Evolutionary conservation across 2,113 vertebrate species (phyloP), one percentile per base, ranked within the genome.

Genomic region (Peromyscus polionotus): DNA sequence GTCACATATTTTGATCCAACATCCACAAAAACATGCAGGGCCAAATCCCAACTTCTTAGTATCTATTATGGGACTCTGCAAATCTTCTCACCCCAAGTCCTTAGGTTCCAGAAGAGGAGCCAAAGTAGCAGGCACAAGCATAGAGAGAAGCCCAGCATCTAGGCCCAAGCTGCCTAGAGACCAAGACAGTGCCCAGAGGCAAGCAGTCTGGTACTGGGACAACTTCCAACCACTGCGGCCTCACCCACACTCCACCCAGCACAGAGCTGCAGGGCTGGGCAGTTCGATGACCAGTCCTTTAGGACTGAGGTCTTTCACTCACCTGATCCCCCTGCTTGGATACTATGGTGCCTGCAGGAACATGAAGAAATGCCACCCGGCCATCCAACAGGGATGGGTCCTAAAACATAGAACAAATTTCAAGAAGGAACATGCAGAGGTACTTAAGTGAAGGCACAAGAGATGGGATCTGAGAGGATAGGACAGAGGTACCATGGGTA

Each of bases 241-340:
- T 45, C 12, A 65, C 7, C 36, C 1, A 24, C 26, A 24, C 26
- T n/a, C 85, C 1, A 1, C 2, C 70, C 13, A 31, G 33, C 0
- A 2, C 36, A 22, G 10, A 19, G 24, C 28, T n/a, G 13, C 13
- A 2, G 63, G n/a, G 4, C 10, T 0, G 1, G 20, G 28, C n/a
- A 72, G 22, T 20, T 48, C 28, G 3, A 42, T 5, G 31, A 7
- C 19, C 0, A 7, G 22, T 10, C 28, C 61, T 39, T 33, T 1
- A 0, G 6, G 8, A 22, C 9, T 33, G 0, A 1, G 2, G 20
- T 61, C 11, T 6, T 24, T 5, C 28, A 90, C 99, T 98, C 77
- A 99, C 99, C 99, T 99, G 99, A 96, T 99, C 99, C 65, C 99
- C 99, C 92, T 99, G 99, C 68, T 98, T 98, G 0, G 99, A 99